These are phyloP conservation scores for Cuniculus paca DNA, from an alignment of 2,797 vertebrate species.

Conservation along the genomic window DNA sequence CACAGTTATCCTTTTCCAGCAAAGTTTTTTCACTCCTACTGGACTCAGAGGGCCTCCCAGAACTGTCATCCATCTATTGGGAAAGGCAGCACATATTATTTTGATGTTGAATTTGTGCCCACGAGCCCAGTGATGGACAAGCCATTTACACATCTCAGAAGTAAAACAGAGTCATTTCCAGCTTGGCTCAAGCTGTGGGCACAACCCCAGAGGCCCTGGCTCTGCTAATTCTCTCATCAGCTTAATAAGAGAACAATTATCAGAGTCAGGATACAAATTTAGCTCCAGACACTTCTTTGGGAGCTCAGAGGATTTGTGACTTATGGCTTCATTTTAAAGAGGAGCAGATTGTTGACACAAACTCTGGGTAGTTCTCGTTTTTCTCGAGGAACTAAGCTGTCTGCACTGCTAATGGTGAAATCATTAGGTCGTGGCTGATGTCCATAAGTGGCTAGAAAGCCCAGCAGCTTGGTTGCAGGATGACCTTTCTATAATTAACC, in stretches of 20 bases:
- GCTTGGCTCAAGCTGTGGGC: slow-evolving; percentile 63
- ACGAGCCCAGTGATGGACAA: slow-evolving; percentile 5
- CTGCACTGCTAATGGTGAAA: neutral
- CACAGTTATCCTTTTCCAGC: neutral
- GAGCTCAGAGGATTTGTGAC: slow-evolving; percentile 68
- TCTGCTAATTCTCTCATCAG: slow-evolving; percentile 69
- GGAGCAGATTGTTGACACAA: slow-evolving; percentile 69
- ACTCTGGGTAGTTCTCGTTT: slow-evolving; percentile 20
- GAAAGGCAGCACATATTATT: neutral
- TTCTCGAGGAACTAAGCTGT: slow-evolving; percentile 45
- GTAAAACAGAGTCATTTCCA: slow-evolving; percentile 40
- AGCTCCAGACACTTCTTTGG: slow-evolving; percentile 77
- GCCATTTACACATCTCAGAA: slow-evolving; percentile 56
- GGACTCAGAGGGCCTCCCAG: neutral
- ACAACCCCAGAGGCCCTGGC: slow-evolving; percentile 61
- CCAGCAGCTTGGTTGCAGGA: neutral
- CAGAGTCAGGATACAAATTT: slow-evolving; percentile 66
- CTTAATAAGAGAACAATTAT: slow-evolving; percentile 74
- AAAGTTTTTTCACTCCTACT: neutral
- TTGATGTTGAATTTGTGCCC: slow-evolving; percentile 59
- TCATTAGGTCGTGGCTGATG: slow-evolving; percentile 20
- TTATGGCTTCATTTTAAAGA: slow-evolving; percentile 74
- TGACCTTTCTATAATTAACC: slow-evolving; percentile 58
- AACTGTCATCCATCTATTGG: neutral
- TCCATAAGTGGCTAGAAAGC: slow-evolving; percentile 29